Evolutionary conservation across 2,113 vertebrate genomes (phyloP).

Genomic region (Lepisosteus osseus): DNA sequence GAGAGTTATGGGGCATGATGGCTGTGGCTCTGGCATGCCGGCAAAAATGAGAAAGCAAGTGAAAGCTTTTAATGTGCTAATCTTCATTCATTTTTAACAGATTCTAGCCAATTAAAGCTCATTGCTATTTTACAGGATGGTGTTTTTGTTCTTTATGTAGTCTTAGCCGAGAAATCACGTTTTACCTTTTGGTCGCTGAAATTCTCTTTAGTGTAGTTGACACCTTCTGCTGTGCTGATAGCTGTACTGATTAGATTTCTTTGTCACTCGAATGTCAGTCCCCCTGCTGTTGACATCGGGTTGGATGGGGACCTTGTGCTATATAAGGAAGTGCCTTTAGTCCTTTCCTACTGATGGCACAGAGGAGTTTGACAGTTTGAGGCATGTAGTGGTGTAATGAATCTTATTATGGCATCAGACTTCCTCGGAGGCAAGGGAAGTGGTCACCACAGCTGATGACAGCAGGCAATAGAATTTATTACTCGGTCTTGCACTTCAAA

Average conservation of each 20-base stretch:
- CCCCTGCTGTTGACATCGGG: slow-evolving; percentile 27
- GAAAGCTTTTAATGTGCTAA: too few species aligned
- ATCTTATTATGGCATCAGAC: slow-evolving; percentile 44
- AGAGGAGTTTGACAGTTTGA: background rate
- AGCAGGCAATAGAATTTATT: too few species aligned
- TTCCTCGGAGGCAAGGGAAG: slow-evolving; percentile 21
- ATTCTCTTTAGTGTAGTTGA: slow-evolving; percentile 27
- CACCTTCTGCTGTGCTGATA: slow-evolving; percentile 41
- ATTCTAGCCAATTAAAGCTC: background rate
- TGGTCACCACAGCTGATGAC: slow-evolving; percentile 11
- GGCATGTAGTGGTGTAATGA: slow-evolving; percentile 30
- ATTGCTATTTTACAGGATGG: slow-evolving; percentile 2
- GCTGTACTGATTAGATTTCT: slow-evolving; percentile 37
- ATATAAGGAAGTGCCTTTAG: background rate
- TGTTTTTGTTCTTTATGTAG: slow-evolving; percentile 19
- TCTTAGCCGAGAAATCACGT: slow-evolving; percentile 24
- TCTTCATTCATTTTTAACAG: background rate
- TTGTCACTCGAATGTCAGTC: slow-evolving; percentile 32
- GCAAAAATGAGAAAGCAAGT: too few species aligned
- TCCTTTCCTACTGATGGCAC: background rate
- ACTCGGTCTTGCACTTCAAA: too few species aligned
- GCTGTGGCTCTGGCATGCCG: too few species aligned
- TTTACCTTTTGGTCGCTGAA: slow-evolving; percentile 1
- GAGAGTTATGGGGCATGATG: too few species aligned
- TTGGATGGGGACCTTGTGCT: slow-evolving; percentile 4